Conservation (phyloP, 2,113 vertebrate species). For the Dascyllus trimaculatus region DNA sequence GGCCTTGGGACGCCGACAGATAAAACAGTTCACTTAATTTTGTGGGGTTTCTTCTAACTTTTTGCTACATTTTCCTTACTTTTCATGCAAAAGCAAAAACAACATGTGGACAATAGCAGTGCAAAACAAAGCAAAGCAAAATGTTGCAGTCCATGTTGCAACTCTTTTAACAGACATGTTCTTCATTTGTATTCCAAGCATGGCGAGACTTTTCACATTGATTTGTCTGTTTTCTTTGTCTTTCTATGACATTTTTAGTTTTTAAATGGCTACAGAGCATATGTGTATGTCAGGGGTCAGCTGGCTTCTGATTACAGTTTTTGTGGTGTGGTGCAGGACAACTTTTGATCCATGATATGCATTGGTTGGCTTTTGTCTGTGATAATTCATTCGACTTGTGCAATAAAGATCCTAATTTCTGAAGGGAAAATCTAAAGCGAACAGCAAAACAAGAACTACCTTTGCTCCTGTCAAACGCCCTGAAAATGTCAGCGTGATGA, state of each 20-base stretch:
- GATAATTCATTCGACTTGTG: not conserved
- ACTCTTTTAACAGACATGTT: conserved; percentile 33
- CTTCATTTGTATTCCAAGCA: conserved; percentile 53
- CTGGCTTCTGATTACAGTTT: not conserved
- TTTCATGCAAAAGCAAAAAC: not conserved
- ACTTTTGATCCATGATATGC: not conserved
- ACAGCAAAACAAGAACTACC: conserved; percentile 6
- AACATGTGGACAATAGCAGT: not conserved
- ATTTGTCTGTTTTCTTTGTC: not conserved
- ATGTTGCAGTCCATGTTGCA: conserved; percentile 43
- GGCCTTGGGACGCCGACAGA: not conserved
- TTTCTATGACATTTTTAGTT: not conserved
- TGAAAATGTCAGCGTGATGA: conserved; percentile 45
- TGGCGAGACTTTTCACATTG: conserved; percentile 5
- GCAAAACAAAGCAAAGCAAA: conserved; percentile 24
- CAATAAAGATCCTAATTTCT: not conserved
- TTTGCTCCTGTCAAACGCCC: not conserved
- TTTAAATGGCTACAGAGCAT: not conserved
- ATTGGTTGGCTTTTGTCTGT: not conserved
- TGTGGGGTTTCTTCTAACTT: not conserved
- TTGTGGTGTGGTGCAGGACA: not conserved
- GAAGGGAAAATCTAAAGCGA: conserved; percentile 1
- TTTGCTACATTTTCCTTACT: not conserved
- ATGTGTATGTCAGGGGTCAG: conserved; percentile 10
- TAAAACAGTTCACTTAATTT: not conserved